Percentiles rank a stretch among this genome's conserved stretches.
These are phyloP conservation scores for Myanophis thanlyinensis DNA, from an alignment of 2,113 vertebrate genomes.

Conservation along the genomic window DNA sequence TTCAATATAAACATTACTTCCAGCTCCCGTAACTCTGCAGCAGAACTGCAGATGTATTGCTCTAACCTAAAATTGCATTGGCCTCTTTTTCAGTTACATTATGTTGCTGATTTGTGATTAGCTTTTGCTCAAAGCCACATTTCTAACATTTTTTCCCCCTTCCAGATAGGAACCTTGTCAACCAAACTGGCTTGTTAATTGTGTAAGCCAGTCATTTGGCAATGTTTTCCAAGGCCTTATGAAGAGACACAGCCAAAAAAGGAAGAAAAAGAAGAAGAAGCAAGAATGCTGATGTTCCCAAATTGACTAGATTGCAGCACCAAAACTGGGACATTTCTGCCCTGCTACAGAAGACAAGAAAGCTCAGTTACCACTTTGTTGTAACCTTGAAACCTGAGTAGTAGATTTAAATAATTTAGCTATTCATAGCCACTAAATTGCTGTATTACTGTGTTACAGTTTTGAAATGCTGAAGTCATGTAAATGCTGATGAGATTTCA, in stretches of 20 bases:
- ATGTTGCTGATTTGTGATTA: neutral
- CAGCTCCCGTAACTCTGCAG: neutral
- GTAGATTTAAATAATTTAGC: conserved; percentile 52
- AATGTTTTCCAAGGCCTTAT: neutral
- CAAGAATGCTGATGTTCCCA: neutral
- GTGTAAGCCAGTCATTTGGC: neutral
- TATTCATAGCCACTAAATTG: conserved; percentile 16
- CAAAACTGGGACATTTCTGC: neutral
- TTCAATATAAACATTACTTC: neutral
- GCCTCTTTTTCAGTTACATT: neutral
- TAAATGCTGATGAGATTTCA: conserved; percentile 32
- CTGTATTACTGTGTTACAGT: conserved; percentile 9
- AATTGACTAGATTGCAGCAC: neutral
- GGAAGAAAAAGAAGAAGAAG: neutral
- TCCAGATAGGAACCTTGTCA: neutral
- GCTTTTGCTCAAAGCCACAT: neutral
- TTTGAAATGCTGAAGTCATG: conserved; percentile 29
- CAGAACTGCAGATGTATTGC: neutral
- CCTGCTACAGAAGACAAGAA: neutral
- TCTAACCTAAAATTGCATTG: neutral
- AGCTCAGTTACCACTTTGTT: neutral
- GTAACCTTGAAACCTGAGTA: conserved; percentile 52
- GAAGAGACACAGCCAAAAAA: neutral
- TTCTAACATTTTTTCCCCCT: neutral
- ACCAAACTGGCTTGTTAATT: neutral